Conservation (phyloP, 2,113 vertebrate genomes). For the Pantherophis guttatus region DNA sequence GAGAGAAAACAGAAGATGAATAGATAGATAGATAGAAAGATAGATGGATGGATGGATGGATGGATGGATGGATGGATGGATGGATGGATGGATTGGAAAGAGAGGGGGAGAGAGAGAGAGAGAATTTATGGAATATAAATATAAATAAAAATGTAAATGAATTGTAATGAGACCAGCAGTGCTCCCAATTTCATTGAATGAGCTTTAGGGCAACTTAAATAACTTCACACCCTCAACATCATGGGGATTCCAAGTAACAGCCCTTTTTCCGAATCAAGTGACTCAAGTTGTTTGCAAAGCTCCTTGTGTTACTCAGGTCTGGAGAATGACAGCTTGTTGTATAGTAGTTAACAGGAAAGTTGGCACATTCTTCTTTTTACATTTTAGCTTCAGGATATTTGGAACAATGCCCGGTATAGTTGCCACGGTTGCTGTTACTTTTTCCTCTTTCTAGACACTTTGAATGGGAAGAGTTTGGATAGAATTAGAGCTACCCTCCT, state of each 20-base stretch:
- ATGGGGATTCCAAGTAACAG: background rate
- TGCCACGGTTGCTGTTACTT: background rate
- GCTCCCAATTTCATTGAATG: background rate
- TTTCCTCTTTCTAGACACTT: background rate
- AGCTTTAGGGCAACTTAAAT: background rate
- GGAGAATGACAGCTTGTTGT: constrained; percentile 3
- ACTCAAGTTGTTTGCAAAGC: background rate
- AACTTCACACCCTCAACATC: background rate
- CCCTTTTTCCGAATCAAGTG: background rate
- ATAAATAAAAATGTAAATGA: background rate
- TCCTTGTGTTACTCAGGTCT: background rate
- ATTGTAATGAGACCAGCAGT: background rate
- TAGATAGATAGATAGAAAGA: too few relatives aligned
- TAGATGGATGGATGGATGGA: too few relatives aligned
- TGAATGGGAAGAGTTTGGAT: constrained; percentile 1
- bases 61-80: too few relatives aligned
- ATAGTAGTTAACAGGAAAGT: background rate
- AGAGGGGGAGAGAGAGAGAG: background rate
- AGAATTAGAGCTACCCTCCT: background rate
- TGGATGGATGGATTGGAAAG: too few relatives aligned
- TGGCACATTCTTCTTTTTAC: background rate
- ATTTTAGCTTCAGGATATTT: constrained; percentile 15
- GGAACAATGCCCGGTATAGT: background rate
- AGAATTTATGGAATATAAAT: background rate
- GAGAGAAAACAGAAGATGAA: background rate